Evolutionary conservation across 2,797 vertebrate species (phyloP).

Genomic region (Sternotherus odoratus): DNA sequence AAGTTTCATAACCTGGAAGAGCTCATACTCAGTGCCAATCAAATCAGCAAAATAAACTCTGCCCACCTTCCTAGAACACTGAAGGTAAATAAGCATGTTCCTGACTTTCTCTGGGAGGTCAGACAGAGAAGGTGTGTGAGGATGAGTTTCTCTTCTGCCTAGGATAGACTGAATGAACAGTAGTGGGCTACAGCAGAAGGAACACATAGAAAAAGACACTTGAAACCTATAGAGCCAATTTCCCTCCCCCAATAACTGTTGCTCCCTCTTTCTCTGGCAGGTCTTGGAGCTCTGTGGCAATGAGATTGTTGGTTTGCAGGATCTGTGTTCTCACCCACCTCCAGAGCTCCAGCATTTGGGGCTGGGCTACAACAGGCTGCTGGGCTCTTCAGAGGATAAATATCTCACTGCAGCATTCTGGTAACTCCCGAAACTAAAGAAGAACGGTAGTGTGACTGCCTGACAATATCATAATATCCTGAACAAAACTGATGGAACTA

Average conservation of each 20-base stretch:
- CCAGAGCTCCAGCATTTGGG: conserved; percentile 85
- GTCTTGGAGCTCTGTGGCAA: conserved; percentile 90
- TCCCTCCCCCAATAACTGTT: not conserved
- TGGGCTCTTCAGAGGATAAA: conserved; percentile 70
- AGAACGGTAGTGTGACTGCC: not conserved
- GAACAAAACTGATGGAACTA: not conserved
- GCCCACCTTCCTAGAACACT: conserved; percentile 84
- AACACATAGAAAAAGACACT: not conserved
- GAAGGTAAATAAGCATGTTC: conserved; percentile 75
- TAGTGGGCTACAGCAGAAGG: not conserved
- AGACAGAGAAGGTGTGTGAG: rapidly evolving
- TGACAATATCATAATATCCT: not conserved
- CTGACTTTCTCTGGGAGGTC: not conserved
- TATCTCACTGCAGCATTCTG: conserved; percentile 81
- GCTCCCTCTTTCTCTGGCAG: conserved; percentile 65
- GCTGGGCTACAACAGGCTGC: conserved; percentile 83
- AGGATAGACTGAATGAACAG: too few relatives aligned
- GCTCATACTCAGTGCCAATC: conserved; percentile 86
- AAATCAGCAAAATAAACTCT: conserved; percentile 79
- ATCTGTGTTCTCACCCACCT: conserved; percentile 75
- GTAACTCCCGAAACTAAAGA: conserved; percentile 51
- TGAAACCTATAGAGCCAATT: not conserved
- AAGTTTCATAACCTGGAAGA: conserved; percentile 87
- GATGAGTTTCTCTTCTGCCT: rapidly evolving
- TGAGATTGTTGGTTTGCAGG: conserved; percentile 75